phyloP scores from a whole-genome alignment of 2,797 vertebrate species.

The Sorex maritimensis region DNA sequence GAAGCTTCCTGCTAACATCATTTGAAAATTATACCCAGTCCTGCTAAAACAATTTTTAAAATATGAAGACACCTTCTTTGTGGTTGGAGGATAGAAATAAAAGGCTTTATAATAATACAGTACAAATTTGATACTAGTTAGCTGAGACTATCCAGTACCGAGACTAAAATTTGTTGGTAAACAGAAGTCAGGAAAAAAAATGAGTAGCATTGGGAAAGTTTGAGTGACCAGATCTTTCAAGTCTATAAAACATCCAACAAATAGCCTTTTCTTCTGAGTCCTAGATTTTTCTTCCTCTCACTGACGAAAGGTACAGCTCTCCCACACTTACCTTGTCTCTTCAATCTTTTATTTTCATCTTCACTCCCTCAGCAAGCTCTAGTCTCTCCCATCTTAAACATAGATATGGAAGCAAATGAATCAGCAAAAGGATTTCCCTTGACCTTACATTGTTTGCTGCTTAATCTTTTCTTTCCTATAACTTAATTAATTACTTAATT shows the following conservation, averaged over 20 bases:
- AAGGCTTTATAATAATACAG: neutral
- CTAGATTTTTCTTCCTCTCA: neutral
- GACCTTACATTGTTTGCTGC: constrained; percentile 3
- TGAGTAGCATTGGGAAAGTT: neutral
- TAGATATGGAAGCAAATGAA: neutral
- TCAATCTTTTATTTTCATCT: neutral
- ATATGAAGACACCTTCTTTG: neutral
- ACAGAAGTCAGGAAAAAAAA: neutral
- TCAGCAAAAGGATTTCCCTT: constrained; percentile 11
- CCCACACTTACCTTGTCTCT: neutral
- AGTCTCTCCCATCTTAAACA: neutral
- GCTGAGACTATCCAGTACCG: neutral
- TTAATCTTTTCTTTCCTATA: neutral
- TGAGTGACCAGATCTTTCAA: neutral
- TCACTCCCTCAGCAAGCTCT: neutral
- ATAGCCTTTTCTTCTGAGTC: neutral
- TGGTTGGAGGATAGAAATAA: neutral
- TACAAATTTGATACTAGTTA: neutral
- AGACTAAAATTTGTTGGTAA: neutral
- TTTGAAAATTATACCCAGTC: too few relatives aligned
- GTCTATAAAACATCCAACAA: neutral
- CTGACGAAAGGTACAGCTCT: neutral
- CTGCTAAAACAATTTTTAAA: neutral
- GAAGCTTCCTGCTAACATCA: too few relatives aligned
- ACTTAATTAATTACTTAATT: neutral